A percentile compares a stretch with the other conserved stretches of the same genome.
Evolutionary conservation across 1,140 invertebrate genomes (phyloP).

Genomic region (Laupala kohalensis): DNA sequence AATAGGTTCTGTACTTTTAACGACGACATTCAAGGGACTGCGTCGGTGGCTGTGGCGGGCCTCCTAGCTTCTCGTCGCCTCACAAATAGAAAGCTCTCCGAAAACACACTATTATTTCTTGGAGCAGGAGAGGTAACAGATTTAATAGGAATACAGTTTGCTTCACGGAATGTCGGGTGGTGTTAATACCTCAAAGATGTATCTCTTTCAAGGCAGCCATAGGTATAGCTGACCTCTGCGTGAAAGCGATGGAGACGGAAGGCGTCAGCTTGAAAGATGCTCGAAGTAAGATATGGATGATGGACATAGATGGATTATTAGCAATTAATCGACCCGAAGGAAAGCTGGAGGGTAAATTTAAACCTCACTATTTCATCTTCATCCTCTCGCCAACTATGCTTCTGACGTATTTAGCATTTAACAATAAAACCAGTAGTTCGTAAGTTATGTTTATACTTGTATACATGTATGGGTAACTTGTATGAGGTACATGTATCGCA

Average conservation of each 20-base stretch:
- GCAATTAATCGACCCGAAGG: constrained; percentile 62
- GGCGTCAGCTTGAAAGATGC: constrained; percentile 60
- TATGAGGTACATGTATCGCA: too few species aligned
- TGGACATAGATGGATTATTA: constrained; percentile 61
- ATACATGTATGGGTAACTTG: too few species aligned
- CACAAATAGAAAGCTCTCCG: constrained; percentile 59
- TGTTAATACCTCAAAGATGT: constrained; percentile 2
- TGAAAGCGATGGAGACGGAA: constrained; percentile 76
- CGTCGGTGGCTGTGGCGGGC: constrained; percentile 80
- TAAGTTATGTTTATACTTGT: too few species aligned
- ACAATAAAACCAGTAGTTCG: too few species aligned
- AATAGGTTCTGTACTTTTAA: constrained; percentile 85
- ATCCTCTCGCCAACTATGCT: too few species aligned
- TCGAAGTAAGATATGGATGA: constrained; percentile 52
- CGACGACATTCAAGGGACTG: constrained; percentile 90
- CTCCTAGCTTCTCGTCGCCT: constrained; percentile 68
- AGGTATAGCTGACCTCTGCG: constrained; percentile 75
- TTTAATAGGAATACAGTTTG: too few species aligned
- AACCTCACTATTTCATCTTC: too few species aligned
- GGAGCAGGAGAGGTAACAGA: constrained; percentile 84
- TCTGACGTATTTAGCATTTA: too few species aligned
- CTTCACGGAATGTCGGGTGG: background rate
- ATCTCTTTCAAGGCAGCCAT: constrained; percentile 55
- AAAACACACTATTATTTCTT: constrained; percentile 80
- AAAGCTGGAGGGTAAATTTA: constrained; percentile 10